Evolutionary conservation across 2,888 invertebrate species (phyloP).

Genomic region (Zygothrica quintamaculata): DNA sequence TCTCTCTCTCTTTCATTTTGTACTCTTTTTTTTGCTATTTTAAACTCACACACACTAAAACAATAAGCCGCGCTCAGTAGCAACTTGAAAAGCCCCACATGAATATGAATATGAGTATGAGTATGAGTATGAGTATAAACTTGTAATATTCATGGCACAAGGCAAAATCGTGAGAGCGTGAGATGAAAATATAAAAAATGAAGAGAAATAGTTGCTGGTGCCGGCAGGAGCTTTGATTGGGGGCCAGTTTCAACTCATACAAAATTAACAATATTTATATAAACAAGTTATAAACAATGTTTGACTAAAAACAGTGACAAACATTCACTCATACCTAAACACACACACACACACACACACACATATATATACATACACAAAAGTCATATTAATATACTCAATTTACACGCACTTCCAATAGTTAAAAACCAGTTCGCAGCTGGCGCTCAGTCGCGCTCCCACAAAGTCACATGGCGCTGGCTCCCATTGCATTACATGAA

Average conservation of each 20-base stretch:
- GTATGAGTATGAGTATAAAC: constrained; percentile 32
- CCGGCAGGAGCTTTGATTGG: constrained; percentile 39
- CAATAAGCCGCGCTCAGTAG: constrained; percentile 34
- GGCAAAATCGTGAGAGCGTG: constrained; percentile 31
- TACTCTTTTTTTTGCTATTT: too few species aligned
- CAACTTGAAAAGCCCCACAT: constrained; percentile 37
- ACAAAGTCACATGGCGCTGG: constrained; percentile 55
- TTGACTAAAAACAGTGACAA: constrained; percentile 78
- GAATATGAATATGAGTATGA: constrained; percentile 26
- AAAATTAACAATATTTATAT: constrained; percentile 77
- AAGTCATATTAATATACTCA: constrained; percentile 30
- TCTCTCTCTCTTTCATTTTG: constrained; percentile 33
- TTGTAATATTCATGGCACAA: constrained; percentile 63
- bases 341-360: constrained; percentile 18
- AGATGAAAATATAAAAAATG: constrained; percentile 8
- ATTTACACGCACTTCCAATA: constrained; percentile 54
- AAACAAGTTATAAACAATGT: constrained; percentile 79
- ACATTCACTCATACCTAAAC: constrained; percentile 49
- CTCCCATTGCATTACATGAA: constrained; percentile 67
- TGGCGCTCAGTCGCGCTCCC: constrained; percentile 56
- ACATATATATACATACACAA: background rate
- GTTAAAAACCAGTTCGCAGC: constrained; percentile 53
- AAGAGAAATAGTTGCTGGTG: constrained; percentile 32
- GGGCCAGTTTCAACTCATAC: constrained; percentile 54
- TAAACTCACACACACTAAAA: constrained; percentile 8